Evolutionary conservation across 2,113 vertebrate genomes (phyloP).

Genomic region (Mystacornis crossleyi): DNA sequence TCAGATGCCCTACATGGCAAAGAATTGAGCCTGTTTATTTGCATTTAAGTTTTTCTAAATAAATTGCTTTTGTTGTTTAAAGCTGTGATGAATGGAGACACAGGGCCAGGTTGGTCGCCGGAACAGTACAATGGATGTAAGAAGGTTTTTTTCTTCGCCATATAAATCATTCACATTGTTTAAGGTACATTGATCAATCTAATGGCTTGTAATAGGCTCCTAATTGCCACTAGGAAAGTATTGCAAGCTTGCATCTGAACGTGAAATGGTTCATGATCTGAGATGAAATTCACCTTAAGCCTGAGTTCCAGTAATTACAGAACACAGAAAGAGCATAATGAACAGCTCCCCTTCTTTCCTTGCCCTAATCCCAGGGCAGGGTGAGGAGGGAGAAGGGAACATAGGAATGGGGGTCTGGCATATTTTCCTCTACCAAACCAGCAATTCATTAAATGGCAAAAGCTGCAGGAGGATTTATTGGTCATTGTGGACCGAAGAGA

Average conservation of each 20-base stretch:
- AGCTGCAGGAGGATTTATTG: conserved; percentile 16
- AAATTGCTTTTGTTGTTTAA: conserved; percentile 83
- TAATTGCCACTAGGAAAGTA: conserved; percentile 92
- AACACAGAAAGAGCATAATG: not conserved
- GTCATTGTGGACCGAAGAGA: conserved; percentile 20
- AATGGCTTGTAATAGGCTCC: conserved; percentile 97
- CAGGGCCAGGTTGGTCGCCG: conserved; percentile 56
- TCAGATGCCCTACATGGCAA: not conserved
- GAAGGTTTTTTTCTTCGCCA: conserved; percentile 82
- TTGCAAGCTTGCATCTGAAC: conserved; percentile 78
- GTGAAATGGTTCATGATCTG: conserved; percentile 68
- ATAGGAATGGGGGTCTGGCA: not conserved
- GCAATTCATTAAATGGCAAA: conserved; percentile 27
- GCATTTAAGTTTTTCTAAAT: conserved; percentile 81
- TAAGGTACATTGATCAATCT: conserved; percentile 99
- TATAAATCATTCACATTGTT: conserved; percentile 98
- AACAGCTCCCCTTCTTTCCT: not conserved
- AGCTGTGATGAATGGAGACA: conserved; percentile 80
- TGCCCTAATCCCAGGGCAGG: not conserved
- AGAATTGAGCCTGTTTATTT: conserved; percentile 18
- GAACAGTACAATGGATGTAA: conserved; percentile 80
- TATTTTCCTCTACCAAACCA: conserved; percentile 17
- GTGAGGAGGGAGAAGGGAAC: not conserved
- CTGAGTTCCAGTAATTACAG: conserved; percentile 40
- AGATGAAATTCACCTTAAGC: conserved; percentile 65